Base-by-base conservation (phyloP, 2,797 vertebrate genomes). In the Bucorvus abyssinicus region DNA sequence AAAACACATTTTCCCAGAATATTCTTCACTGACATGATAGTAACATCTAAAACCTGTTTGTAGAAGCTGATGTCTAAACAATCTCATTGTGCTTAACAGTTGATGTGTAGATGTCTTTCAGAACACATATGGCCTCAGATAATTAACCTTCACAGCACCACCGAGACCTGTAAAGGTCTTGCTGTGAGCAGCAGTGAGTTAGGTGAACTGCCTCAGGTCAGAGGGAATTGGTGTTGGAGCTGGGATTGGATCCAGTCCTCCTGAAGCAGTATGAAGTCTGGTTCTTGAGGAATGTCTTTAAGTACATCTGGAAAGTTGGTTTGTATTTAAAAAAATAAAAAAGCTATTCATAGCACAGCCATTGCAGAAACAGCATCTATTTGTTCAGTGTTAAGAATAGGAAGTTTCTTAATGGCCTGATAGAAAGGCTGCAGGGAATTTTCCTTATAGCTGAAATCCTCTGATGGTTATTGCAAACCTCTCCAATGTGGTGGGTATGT, bases 361-460 rank as follows among this genome's bases (percentile, higher is more conserved):
- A 16, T 5, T 36, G 70, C 67, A 79, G 90, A 77, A 94, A 64
- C 29, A 57, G 45, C 59, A 60, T 49, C 56, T 79, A 19, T 70
- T 86, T 76, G 68, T 42, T 84, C 77, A 53, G 67, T 21, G 36
- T 21, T 67, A 81, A 75, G 52, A 85, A 6, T 29, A 47, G 52
- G 52, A 60, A 57, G 29, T 89, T 79, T 82, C 52, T 80, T 77
- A 53, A 82, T 34, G 49, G 57, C 30, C 57, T 80, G 80, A 45
- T 70, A 53, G 52, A 57, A 90, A 75, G 34, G 64, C 86, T 95
- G 64, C 49, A 68, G 84, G 45, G 86, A 87, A 74, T 92, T 92
- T 42, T 84, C 59, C 42, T 67, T 19, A 14, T 9, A 60, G 76
- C 52, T 85, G 87, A 79, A 82, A 88, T 32, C 27, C 68, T 79